Evolutionary conservation across 2,113 vertebrate species (phyloP).

Genomic region (Dicrurus megarhynchus): DNA sequence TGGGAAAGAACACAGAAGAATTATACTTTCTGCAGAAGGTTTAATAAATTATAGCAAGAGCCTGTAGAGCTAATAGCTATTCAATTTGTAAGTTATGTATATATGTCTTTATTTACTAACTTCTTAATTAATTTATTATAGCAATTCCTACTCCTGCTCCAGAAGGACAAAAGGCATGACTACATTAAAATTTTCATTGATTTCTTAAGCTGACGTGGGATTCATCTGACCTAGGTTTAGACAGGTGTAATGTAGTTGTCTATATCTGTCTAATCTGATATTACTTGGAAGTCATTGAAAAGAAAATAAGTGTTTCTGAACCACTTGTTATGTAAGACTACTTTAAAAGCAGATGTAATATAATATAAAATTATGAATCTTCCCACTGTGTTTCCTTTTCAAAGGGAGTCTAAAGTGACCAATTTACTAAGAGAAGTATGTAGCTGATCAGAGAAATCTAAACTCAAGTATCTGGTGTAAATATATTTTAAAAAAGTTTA

Average conservation of each 20-base stretch:
- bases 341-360: neutral
- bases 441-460: neutral
- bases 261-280: neutral
- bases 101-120: neutral
- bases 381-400: neutral
- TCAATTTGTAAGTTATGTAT: neutral
- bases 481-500: neutral
- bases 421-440: neutral
- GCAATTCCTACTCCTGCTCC: neutral
- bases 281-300: neutral
- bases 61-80: neutral
- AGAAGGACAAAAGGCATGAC: neutral
- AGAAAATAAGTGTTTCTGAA: neutral
- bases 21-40: neutral
- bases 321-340: neutral
- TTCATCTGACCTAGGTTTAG: neutral
- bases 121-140: neutral
- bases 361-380: neutral
- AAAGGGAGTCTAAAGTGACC: neutral
- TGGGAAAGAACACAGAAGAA: neutral
- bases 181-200: neutral
- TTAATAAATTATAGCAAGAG: neutral
- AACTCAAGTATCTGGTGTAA: neutral
- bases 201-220: neutral
- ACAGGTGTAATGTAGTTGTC: neutral